Evolutionary conservation across 2,113 vertebrate species (phyloP), one percentile per base, ranked within the genome.

Genomic region (Melanotaenia duboulayi): DNA sequence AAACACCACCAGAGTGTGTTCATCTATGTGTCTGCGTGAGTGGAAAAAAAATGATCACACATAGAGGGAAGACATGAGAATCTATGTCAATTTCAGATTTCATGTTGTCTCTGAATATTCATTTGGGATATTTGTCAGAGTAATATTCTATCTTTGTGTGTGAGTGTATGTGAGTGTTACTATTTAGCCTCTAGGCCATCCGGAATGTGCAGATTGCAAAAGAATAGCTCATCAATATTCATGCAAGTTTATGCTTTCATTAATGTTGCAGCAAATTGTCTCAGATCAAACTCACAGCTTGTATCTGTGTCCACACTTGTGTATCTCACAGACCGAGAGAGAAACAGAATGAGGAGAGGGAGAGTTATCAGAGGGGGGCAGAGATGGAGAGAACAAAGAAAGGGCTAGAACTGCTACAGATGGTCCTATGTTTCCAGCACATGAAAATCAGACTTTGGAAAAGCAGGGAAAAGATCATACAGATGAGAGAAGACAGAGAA

Each of bases 191-290:
- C 52, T 7, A 71, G 90, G 89, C 86, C 76, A 84, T 90, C 88
- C 83, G 69, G 81, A 89, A 85, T 89, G 77, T 80, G 86, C 76
- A 81, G 77, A 90, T 89, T 92, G 86, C 85, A 89, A 92, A 89
- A 86, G 87, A 92, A 90, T 87, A 59, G 72, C 80, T 89, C 88
- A 93, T 94, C 86, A 93, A 93, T 93, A 94, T 94, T 93, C 87
- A 94, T 93, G 75, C 39, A 23, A 80, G 86, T 90, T 91, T 88
- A 83, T 92, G 85, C 88, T 91, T 87, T 88, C 86, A 92, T 92
- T 93, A 93, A 91, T 91, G 86, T 88, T 87, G 87, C 87, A 90
- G 86, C 90, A 93, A 93, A 93, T 89, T 89, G 89, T 89, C 78
- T 87, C 70, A 79, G 83, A 92, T 91, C 86, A 85, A 89, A 83